A percentile compares a stretch with the other conserved stretches of the same genome.
Evolutionary conservation across 2,113 vertebrate genomes (phyloP).

Genomic region (Coryphaenoides rupestris): DNA sequence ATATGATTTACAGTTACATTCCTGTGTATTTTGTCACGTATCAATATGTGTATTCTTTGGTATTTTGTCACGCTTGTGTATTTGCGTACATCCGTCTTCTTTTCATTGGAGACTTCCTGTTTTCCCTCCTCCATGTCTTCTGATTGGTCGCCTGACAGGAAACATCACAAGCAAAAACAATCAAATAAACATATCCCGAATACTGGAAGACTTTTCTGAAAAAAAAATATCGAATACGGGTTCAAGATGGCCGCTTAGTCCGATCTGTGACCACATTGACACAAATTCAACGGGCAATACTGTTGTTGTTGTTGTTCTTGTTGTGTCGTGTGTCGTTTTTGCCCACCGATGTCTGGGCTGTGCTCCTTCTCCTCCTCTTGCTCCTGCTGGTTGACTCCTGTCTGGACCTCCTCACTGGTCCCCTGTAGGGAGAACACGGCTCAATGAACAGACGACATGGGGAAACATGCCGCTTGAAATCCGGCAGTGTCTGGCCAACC

Average conservation of each 20-base stretch:
- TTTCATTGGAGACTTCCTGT: slow-evolving; percentile 34
- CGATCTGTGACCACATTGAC: neutral
- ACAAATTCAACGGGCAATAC: neutral
- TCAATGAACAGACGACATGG: too few species aligned
- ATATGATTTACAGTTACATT: too few species aligned
- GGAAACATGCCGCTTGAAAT: too few species aligned
- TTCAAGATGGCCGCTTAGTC: too few species aligned
- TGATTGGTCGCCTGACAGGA: slow-evolving; percentile 26
- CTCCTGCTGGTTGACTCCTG: neutral
- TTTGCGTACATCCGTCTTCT: slow-evolving; percentile 48
- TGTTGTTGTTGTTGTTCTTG: too few species aligned
- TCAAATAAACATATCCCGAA: too few species aligned
- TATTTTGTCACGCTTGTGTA: neutral
- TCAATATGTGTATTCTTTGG: too few species aligned
- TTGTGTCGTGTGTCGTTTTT: neutral
- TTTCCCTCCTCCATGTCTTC: slow-evolving; percentile 46
- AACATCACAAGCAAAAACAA: slow-evolving; percentile 1
- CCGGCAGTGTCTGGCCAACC: too few species aligned
- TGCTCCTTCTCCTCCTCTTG: neutral
- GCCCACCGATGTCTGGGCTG: neutral
- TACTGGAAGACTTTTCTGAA: too few species aligned
- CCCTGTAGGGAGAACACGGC: neutral
- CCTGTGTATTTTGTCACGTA: too few species aligned
- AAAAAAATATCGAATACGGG: too few species aligned
- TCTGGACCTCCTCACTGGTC: neutral